Evolutionary conservation across 2,113 vertebrate species (phyloP).

Genomic region (Galeopterus variegatus): DNA sequence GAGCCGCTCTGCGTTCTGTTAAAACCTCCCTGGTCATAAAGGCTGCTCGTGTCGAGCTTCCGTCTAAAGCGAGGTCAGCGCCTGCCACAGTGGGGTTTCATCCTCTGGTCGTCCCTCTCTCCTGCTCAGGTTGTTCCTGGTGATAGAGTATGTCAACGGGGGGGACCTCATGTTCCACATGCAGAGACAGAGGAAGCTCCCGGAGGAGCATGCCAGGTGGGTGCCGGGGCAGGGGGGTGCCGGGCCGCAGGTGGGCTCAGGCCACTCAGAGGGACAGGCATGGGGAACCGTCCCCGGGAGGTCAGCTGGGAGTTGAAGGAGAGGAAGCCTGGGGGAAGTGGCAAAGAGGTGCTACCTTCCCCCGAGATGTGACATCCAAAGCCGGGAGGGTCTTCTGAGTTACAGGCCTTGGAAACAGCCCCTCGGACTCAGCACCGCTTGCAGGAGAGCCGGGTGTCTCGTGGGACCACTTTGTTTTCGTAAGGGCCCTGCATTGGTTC

Average conservation of each 20-base stretch:
- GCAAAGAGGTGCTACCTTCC: neutral
- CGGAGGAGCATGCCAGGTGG: constrained; percentile 98
- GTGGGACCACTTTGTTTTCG: too few species aligned
- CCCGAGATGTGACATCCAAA: fast-evolving
- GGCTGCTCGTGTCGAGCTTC: neutral
- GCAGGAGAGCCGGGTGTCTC: fast-evolving
- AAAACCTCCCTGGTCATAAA: too few species aligned
- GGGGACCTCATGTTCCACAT: constrained; percentile 99
- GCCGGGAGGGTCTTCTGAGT: neutral
- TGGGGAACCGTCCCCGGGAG: too few species aligned
- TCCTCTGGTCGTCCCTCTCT: fast-evolving
- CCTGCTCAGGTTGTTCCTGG: constrained; percentile 95
- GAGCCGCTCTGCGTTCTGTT: too few species aligned
- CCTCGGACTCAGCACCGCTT: neutral
- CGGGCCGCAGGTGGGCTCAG: neutral
- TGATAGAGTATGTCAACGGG: constrained; percentile 98
- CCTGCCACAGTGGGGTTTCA: fast-evolving
- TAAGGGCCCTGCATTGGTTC: fast-evolving
- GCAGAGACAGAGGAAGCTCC: constrained; percentile 98
- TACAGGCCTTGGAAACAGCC: neutral
- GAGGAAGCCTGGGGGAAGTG: neutral
- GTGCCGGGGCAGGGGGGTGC: fast-evolving
- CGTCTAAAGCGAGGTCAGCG: fast-evolving
- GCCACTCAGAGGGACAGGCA: fast-evolving
- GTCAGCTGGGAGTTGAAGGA: too few species aligned